phyloP scores from a whole-genome alignment of 2,113 vertebrate genomes.

The Tympanuchus pallidicinctus region DNA sequence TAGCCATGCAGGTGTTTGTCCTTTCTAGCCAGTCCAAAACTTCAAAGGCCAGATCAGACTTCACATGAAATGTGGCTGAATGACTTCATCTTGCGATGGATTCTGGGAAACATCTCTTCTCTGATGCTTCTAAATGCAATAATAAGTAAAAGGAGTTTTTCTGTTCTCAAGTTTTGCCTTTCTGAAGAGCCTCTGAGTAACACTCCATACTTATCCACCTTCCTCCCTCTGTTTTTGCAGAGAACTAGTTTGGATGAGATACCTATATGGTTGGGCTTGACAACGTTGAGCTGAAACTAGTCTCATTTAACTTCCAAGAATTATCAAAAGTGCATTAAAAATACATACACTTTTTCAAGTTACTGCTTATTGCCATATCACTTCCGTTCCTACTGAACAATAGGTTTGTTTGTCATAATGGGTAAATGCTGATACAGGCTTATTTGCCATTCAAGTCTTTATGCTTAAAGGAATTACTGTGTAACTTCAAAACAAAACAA shows the following conservation, averaged over 20 bases:
- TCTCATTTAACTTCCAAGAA: constrained; percentile 8
- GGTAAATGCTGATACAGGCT: no score
- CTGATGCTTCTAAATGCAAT: background rate
- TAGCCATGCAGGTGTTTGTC: background rate
- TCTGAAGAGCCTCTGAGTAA: background rate
- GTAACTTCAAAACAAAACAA: no score
- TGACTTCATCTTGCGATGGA: constrained; percentile 23
- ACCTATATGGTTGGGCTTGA: background rate
- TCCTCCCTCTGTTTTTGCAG: no score
- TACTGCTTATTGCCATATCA: background rate
- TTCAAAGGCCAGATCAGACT: background rate
- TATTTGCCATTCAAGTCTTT: no score
- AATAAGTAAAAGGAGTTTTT: background rate
- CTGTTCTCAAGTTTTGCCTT: background rate
- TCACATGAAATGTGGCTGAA: background rate
- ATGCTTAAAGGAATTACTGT: no score
- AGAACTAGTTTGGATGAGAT: background rate
- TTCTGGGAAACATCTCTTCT: constrained; percentile 34
- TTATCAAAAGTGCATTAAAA: background rate
- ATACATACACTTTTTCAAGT: background rate
- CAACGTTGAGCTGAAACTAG: background rate
- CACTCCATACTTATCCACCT: background rate
- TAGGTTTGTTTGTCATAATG: no score
- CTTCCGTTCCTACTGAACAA: background rate
- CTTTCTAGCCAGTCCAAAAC: background rate